A percentile compares a stretch with the other conserved stretches of the same genome.
Evolutionary conservation across 2,888 invertebrate species (phyloP).

Genomic region (Stenodema calcarata): DNA sequence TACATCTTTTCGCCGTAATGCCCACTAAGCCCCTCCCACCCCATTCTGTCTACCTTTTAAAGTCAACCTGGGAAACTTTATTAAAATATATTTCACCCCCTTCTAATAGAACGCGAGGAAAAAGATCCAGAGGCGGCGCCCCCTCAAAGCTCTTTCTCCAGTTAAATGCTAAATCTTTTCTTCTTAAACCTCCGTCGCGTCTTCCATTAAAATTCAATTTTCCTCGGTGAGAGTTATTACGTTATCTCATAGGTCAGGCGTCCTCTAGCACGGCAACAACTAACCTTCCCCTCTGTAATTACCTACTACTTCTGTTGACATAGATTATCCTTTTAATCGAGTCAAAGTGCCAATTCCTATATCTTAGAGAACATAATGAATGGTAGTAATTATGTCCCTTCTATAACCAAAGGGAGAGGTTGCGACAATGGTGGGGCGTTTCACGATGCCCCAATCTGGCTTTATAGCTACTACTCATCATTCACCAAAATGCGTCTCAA

Average conservation of each 20-base stretch:
- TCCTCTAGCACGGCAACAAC: background rate
- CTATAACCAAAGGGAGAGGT: no score
- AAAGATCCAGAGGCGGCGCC: background rate
- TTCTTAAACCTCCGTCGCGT: slow-evolving; percentile 31
- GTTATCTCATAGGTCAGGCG: slow-evolving; percentile 27
- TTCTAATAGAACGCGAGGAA: slow-evolving; percentile 20
- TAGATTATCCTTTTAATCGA: background rate
- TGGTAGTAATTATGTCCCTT: background rate
- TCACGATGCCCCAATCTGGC: no score
- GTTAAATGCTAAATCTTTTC: slow-evolving; percentile 31
- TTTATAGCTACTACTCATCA: no score
- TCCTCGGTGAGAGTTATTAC: slow-evolving; percentile 13
- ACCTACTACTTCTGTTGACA: background rate
- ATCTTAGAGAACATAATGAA: no score
- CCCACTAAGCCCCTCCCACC: slow-evolving; percentile 10
- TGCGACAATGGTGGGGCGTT: no score
- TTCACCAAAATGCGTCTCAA: no score
- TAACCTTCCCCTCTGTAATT: background rate
- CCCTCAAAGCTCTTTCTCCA: background rate
- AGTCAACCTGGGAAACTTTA: slow-evolving; percentile 45
- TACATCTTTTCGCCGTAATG: slow-evolving; percentile 27
- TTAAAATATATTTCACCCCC: slow-evolving; percentile 41
- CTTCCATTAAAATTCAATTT: slow-evolving; percentile 46
- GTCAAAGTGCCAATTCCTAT: background rate
- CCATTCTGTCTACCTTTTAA: slow-evolving; percentile 31